Percentiles rank a stretch among this genome's conserved stretches.
Conservation (phyloP, 2,888 invertebrate genomes). For the Polietes domitor region DNA sequence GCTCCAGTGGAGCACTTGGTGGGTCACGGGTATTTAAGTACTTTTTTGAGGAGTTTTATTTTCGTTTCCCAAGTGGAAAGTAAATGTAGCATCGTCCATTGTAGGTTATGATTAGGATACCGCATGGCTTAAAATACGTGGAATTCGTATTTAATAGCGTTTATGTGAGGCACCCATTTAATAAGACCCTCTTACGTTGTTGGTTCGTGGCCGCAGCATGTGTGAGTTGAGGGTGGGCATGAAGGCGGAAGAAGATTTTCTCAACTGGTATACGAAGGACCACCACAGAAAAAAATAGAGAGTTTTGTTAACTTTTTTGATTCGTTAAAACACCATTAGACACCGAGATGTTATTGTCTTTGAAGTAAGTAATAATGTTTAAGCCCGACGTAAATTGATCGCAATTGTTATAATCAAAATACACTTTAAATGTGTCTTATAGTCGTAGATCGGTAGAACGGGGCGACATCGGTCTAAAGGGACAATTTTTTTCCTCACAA, state of each 20-base stretch:
- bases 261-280: slow-evolving; percentile 39
- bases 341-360: slow-evolving; percentile 56
- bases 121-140: slow-evolving; percentile 41
- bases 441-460: no score
- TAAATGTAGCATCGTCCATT: slow-evolving; percentile 42
- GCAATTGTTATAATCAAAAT: background rate
- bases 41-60: background rate
- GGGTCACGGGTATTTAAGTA: slow-evolving; percentile 49
- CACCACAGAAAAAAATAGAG: slow-evolving; percentile 3
- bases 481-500: no score
- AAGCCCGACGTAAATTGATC: slow-evolving; percentile 30
- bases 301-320: slow-evolving; percentile 42
- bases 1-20: slow-evolving; percentile 11
- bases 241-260: slow-evolving; percentile 46
- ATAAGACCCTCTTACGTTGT: slow-evolving; percentile 48
- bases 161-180: slow-evolving; percentile 63
- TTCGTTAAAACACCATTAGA: slow-evolving; percentile 66
- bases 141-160: slow-evolving; percentile 59
- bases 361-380: slow-evolving; percentile 63
- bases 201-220: slow-evolving; percentile 2
- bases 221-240: slow-evolving; percentile 48
- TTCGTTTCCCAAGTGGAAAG: slow-evolving; percentile 54
- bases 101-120: slow-evolving; percentile 45
- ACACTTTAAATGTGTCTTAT: no score
- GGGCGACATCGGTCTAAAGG: no score